Evolutionary conservation across 2,888 invertebrate genomes (phyloP).

Genomic region (Leucophenga maculata): DNA sequence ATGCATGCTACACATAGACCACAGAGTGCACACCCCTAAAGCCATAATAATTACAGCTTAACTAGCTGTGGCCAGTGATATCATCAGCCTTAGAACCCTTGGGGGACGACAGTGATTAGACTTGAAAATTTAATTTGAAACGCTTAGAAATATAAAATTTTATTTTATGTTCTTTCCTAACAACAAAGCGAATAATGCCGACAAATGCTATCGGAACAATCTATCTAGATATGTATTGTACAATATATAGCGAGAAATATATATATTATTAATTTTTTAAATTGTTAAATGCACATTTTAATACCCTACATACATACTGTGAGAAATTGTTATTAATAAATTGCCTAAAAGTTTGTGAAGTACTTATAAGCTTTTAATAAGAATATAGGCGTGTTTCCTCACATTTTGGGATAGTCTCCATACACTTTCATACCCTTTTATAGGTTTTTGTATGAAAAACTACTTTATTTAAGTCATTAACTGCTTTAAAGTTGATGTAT

Average conservation of each 20-base stretch:
- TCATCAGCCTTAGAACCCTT: constrained; percentile 8
- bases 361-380: too few relatives aligned
- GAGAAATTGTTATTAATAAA: too few relatives aligned
- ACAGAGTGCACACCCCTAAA: constrained; percentile 2
- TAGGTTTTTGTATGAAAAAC: too few relatives aligned
- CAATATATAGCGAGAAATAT: too few relatives aligned
- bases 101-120: constrained; percentile 14
- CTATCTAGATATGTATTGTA: too few relatives aligned
- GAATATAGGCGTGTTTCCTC: too few relatives aligned
- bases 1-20: background rate
- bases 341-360: too few relatives aligned
- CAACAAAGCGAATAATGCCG: constrained; percentile 8
- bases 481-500: too few relatives aligned
- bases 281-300: background rate
- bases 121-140: background rate
- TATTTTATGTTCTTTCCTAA: background rate
- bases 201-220: background rate
- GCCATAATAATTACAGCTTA: background rate
- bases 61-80: background rate
- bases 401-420: too few relatives aligned
- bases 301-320: too few relatives aligned
- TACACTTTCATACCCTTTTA: too few relatives aligned
- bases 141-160: background rate
- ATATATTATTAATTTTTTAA: background rate
- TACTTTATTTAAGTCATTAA: too few relatives aligned